Evolutionary conservation across 1,140 invertebrate genomes (phyloP).

Genomic region (Pseudomyrmex gracilis): DNA sequence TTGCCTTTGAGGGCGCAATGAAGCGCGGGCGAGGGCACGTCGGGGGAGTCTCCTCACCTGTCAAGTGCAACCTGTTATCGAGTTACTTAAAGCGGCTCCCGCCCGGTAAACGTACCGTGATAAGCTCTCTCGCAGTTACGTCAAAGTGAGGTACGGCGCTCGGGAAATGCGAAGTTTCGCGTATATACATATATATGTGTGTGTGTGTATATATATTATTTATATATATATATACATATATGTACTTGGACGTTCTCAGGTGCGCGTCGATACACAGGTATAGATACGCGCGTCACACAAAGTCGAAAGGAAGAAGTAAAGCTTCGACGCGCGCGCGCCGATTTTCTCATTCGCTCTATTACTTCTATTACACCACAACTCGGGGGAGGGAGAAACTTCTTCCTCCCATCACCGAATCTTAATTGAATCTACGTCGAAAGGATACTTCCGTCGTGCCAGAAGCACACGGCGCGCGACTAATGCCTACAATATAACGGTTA

Average conservation of each 20-base stretch:
- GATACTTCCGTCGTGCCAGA: slow-evolving; percentile 8
- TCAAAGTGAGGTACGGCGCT: slow-evolving; percentile 62
- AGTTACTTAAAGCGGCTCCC: slow-evolving; percentile 72
- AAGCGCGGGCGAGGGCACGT: slow-evolving; percentile 32
- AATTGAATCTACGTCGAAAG: slow-evolving; percentile 48
- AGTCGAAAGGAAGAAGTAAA: slow-evolving; percentile 33
- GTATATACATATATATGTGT: background rate
- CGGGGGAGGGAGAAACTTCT: slow-evolving; percentile 16
- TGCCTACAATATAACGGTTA: slow-evolving; percentile 8
- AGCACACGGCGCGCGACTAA: background rate
- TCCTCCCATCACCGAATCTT: slow-evolving; percentile 9
- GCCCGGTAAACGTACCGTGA: slow-evolving; percentile 63
- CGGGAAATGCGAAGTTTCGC: slow-evolving; percentile 39
- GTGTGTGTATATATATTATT: no score
- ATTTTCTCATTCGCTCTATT: slow-evolving; percentile 33
- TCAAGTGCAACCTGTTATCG: slow-evolving; percentile 77
- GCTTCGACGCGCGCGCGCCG: slow-evolving; percentile 24
- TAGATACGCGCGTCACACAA: background rate
- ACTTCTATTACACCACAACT: slow-evolving; percentile 30
- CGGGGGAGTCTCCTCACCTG: slow-evolving; percentile 69
- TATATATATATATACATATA: background rate
- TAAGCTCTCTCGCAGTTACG: slow-evolving; percentile 40
- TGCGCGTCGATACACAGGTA: slow-evolving; percentile 41
- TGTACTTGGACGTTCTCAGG: slow-evolving; percentile 34
- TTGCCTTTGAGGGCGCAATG: slow-evolving; percentile 55